Percentiles rank a stretch among this genome's conserved stretches.
Conservation (phyloP, 2,797 vertebrate species). For the Tiaroga cobitis region DNA sequence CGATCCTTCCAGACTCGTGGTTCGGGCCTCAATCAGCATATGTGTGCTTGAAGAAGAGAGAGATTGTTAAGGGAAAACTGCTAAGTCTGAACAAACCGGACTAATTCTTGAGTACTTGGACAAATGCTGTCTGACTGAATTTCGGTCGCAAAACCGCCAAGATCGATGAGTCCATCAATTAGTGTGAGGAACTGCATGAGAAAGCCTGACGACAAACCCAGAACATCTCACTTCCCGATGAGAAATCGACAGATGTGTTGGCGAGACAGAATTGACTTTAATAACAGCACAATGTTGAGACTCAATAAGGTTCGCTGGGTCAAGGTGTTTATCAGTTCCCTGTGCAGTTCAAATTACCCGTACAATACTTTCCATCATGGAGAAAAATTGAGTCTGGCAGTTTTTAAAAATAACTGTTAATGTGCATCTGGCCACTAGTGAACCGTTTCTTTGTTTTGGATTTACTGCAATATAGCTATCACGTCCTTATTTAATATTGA, state of each 20-base stretch:
- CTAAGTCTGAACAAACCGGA: not conserved
- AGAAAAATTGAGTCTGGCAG: not conserved
- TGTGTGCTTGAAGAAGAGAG: slow-evolving; percentile 20
- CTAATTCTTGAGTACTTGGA: slow-evolving; percentile 9
- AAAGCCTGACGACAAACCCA: slow-evolving; percentile 43
- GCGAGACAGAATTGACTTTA: slow-evolving; percentile 32
- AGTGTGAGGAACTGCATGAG: slow-evolving; percentile 28
- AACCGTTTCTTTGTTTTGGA: not conserved
- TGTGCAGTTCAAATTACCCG: not conserved
- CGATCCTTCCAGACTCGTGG: slow-evolving; percentile 27
- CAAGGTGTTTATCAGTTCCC: not conserved
- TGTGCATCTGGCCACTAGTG: not conserved
- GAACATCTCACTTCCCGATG: slow-evolving; percentile 20
- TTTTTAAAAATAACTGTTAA: not conserved
- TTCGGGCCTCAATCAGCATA: slow-evolving; percentile 39
- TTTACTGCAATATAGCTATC: not conserved
- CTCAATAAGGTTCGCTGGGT: slow-evolving; percentile 36
- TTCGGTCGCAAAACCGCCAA: slow-evolving; percentile 47
- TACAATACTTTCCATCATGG: slow-evolving; percentile 8
- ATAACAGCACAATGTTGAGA: slow-evolving; percentile 15
- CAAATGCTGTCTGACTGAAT: slow-evolving; percentile 31
- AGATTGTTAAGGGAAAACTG: not conserved
- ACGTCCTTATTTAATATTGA: not conserved
- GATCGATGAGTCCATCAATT: slow-evolving; percentile 59
- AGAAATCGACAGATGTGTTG: slow-evolving; percentile 41